These are phyloP conservation scores for Drosophila suzukii DNA, from an alignment of 1,140 invertebrate species.

Conservation along the genomic window DNA sequence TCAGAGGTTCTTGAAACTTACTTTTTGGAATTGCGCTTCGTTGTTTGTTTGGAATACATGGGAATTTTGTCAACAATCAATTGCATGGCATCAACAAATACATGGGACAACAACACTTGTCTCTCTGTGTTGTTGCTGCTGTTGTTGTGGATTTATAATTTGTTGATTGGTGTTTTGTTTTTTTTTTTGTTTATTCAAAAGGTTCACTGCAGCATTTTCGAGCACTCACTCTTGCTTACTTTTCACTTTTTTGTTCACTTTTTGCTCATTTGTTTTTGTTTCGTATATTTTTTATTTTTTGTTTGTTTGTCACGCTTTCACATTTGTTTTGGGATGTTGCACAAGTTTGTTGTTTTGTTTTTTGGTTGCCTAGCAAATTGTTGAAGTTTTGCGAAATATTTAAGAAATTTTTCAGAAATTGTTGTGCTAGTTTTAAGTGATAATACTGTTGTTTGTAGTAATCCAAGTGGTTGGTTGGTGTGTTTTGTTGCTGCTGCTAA, in stretches of 20 bases:
- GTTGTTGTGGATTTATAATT: constrained; percentile 14
- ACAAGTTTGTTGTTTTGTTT: constrained; percentile 50
- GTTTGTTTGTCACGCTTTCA: constrained; percentile 69
- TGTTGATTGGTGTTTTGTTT: constrained; percentile 38
- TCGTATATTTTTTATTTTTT: constrained; percentile 19
- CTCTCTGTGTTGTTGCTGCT: constrained; percentile 42
- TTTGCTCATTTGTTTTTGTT: constrained; percentile 50
- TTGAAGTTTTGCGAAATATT: constrained; percentile 31
- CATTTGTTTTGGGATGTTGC: constrained; percentile 66
- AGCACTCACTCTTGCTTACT: constrained; percentile 35
- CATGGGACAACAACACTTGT: constrained; percentile 67
- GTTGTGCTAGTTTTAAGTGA: constrained; percentile 53
- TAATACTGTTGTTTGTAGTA: constrained; percentile 72
- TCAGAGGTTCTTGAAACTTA: constrained; percentile 62
- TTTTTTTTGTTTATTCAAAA: constrained; percentile 15
- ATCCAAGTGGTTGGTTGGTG: constrained; percentile 64
- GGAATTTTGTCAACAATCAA: constrained; percentile 84
- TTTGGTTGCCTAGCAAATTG: constrained; percentile 73
- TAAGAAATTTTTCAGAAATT: constrained; percentile 19
- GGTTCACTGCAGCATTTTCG: constrained; percentile 52
- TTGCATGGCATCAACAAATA: constrained; percentile 84
- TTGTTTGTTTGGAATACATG: constrained; percentile 85
- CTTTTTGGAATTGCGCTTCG: constrained; percentile 84
- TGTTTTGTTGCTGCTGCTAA: constrained; percentile 55
- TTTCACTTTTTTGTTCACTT: constrained; percentile 55